Evolutionary conservation across 1,140 invertebrate genomes (phyloP).

Genomic region (Polypedilum vanderplanki): DNA sequence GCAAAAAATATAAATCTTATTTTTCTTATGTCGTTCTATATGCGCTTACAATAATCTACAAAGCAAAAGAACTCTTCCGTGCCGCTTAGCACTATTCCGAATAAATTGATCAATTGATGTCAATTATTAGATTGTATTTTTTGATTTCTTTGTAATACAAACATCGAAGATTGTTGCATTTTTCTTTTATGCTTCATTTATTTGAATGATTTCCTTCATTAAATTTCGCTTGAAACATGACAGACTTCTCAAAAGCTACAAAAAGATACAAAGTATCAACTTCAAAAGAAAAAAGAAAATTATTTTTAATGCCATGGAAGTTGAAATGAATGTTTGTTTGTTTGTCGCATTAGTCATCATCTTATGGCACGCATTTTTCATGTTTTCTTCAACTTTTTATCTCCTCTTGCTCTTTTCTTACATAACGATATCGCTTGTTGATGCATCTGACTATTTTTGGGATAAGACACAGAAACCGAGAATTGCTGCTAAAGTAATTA

Average conservation of each 20-base stretch:
- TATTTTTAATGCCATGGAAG: background rate
- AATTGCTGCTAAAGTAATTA: background rate
- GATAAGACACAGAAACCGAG: background rate
- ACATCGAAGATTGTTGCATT: too few relatives aligned
- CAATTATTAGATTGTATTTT: too few relatives aligned
- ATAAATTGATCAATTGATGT: too few relatives aligned
- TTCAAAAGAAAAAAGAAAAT: background rate
- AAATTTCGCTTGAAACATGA: background rate
- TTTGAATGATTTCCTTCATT: too few relatives aligned
- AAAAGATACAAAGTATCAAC: background rate
- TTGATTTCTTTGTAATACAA: too few relatives aligned
- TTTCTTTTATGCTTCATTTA: too few relatives aligned
- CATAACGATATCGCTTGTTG: background rate
- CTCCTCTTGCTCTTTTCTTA: too few relatives aligned
- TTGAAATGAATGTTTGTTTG: background rate
- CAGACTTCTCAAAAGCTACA: background rate
- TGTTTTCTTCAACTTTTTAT: background rate
- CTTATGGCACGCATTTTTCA: slow-evolving; percentile 17
- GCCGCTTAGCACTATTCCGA: too few relatives aligned
- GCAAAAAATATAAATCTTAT: too few relatives aligned
- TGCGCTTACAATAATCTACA: too few relatives aligned
- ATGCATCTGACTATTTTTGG: background rate
- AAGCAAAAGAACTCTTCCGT: too few relatives aligned
- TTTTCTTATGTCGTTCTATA: too few relatives aligned
- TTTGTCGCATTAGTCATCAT: background rate